Evolutionary conservation across 2,888 invertebrate species (phyloP).

Genomic region (Leptinotarsa juncta): DNA sequence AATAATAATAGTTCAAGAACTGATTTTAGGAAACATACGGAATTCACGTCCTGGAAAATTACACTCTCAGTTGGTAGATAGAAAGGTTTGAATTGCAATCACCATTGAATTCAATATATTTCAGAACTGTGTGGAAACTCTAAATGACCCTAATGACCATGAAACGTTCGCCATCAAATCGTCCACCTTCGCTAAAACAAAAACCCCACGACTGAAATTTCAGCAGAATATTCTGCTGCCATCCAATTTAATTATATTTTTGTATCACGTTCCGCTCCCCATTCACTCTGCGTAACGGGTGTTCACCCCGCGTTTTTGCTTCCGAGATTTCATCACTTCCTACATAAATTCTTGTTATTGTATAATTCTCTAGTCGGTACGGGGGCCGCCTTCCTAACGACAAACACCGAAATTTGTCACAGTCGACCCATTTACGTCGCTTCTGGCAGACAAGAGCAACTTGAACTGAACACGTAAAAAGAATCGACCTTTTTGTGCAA

Average conservation of each 20-base stretch:
- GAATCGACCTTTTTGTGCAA: constrained; percentile 44
- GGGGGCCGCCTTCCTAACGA: constrained; percentile 44
- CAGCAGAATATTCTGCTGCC: constrained; percentile 9
- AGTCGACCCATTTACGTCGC: constrained; percentile 54
- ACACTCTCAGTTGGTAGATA: too few species aligned
- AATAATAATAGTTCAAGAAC: too few species aligned
- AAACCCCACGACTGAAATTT: constrained; percentile 13
- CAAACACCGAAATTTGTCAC: constrained; percentile 55
- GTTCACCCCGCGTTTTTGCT: constrained; percentile 22
- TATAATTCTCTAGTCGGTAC: constrained; percentile 42
- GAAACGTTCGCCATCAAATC: neutral
- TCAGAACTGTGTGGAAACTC: too few species aligned
- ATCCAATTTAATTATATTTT: constrained; percentile 40
- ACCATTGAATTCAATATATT: too few species aligned
- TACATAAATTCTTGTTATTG: constrained; percentile 47
- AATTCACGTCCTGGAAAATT: too few species aligned
- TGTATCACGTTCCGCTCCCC: constrained; percentile 33
- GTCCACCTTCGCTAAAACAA: neutral
- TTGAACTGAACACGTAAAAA: constrained; percentile 46
- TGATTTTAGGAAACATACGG: too few species aligned
- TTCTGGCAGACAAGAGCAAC: constrained; percentile 40
- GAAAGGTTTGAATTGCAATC: too few species aligned
- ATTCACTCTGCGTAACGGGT: constrained; percentile 27
- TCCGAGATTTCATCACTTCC: constrained; percentile 41
- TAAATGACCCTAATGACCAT: neutral